Base-by-base conservation (phyloP, 2,113 vertebrate species). In the Etia nguti region DNA sequence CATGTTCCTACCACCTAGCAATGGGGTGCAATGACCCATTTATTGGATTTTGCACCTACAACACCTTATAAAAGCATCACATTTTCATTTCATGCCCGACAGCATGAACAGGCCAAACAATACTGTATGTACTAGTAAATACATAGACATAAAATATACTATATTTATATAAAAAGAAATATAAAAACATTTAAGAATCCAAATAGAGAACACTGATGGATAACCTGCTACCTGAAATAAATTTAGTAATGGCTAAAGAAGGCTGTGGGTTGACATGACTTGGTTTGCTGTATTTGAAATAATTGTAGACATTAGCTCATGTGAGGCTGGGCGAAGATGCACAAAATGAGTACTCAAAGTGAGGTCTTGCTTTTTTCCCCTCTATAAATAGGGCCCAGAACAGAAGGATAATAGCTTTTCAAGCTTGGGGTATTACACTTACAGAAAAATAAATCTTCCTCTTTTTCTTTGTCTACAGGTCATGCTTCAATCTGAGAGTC, bases 281-380 rank as follows among this genome's bases (percentile, higher is more conserved):
- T 84, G 80, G 65, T 54, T 38, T 70, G 36, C 62, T 80, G 48
- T 22, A 57, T 38, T 79, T 87, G 6, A 90, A 86, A 89, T 84
- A 82, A 29, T 9, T 22, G 22, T 73, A 46, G 70, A 50, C 15
- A 50, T 50, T 31, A 77, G 70, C 24, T 77, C 6, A 77, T 29
- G 43, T 11, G 16, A 50, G 24, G 24, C 79, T 82, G 83, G 16
- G 18, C 34, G 46, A 86, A 55, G 12, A 52, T 80, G 77, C 65
- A 84, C 16, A 41, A 89, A 88, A 50, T 8, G 34, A 68, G 34
- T 56, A 86, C 86, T 90, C 59, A 46, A 86, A 85, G 56, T 75
- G 41, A 88, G 62, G 52, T 83, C 83, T 50, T 83, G 75, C n/a
- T 75, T 20, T 75, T 62, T 1, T 0, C 62, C 34, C 6, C 73